These are phyloP conservation scores for Uria lomvia DNA, from an alignment of 2,113 vertebrate genomes.

Conservation along the genomic window DNA sequence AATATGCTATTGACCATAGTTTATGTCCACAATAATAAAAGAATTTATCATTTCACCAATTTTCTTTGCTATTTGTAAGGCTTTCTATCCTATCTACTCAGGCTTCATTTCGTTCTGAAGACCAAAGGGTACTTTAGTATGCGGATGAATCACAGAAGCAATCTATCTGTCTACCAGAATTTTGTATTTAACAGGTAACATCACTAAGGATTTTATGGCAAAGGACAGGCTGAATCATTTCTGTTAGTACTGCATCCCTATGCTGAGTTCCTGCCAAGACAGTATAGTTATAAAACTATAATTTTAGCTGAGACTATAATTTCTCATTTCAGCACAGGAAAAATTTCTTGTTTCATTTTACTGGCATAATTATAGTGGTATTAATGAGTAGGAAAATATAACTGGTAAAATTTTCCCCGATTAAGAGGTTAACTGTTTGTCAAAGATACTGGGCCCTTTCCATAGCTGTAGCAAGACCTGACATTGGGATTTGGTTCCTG, in stretches of 20 bases:
- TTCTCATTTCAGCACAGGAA: not conserved
- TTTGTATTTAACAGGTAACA: not conserved
- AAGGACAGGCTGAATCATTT: not conserved
- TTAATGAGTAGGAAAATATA: not conserved
- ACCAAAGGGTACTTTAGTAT: not conserved
- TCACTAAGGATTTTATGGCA: not conserved
- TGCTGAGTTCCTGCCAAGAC: not conserved
- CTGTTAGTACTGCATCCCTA: not conserved
- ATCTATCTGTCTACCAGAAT: not conserved
- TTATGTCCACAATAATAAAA: not conserved
- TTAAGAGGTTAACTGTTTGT: not conserved
- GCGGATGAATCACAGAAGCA: not conserved
- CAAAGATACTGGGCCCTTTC: not conserved
- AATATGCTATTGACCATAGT: not conserved
- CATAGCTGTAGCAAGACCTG: not conserved
- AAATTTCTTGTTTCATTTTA: not conserved
- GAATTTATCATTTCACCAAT: not conserved
- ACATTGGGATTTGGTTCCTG: not conserved
- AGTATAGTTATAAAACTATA: not conserved
- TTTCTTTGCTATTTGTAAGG: not conserved
- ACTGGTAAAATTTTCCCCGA: not conserved
- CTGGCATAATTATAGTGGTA: not conserved
- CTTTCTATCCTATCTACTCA: not conserved
- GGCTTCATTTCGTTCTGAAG: slow-evolving; percentile 2
- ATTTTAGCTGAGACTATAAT: not conserved